phyloP scores from a whole-genome alignment of 2,113 vertebrate species.

The Psephotus haematonotus region DNA sequence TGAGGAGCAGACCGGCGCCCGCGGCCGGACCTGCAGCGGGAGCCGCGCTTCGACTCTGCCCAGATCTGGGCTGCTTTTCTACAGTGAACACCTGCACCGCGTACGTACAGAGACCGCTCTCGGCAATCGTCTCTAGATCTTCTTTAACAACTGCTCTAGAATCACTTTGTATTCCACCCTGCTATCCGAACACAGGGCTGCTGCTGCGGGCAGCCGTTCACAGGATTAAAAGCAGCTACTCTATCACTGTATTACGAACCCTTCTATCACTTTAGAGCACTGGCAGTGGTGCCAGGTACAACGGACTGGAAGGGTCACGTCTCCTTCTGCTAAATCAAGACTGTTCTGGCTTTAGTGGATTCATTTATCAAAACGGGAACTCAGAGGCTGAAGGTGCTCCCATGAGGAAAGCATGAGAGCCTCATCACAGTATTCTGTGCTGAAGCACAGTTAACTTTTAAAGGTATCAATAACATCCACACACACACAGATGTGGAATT shows the following conservation, averaged over 20 bases:
- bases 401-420: not conserved
- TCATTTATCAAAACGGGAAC: not conserved
- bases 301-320: not conserved
- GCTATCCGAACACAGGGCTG: accelerated
- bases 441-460: accelerated
- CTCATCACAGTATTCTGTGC: not conserved
- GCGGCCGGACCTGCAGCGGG: accelerated
- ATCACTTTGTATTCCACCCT: not conserved
- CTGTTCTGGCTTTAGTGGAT: not conserved
- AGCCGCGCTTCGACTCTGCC: accelerated
- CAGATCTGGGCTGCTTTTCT: not conserved
- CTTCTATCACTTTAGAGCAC: accelerated
- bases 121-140: not conserved
- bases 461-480: not conserved
- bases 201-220: not conserved
- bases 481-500: not conserved
- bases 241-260: accelerated
- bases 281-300: not conserved
- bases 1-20: not conserved
- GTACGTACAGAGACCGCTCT: not conserved
- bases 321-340: not conserved
- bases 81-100: not conserved
- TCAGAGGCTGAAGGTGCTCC: not conserved
- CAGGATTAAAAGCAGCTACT: not conserved
- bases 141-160: not conserved